A percentile compares a stretch with the other conserved stretches of the same genome.
Evolutionary conservation across 2,113 vertebrate genomes (phyloP).

Genomic region (Mesocricetus auratus): DNA sequence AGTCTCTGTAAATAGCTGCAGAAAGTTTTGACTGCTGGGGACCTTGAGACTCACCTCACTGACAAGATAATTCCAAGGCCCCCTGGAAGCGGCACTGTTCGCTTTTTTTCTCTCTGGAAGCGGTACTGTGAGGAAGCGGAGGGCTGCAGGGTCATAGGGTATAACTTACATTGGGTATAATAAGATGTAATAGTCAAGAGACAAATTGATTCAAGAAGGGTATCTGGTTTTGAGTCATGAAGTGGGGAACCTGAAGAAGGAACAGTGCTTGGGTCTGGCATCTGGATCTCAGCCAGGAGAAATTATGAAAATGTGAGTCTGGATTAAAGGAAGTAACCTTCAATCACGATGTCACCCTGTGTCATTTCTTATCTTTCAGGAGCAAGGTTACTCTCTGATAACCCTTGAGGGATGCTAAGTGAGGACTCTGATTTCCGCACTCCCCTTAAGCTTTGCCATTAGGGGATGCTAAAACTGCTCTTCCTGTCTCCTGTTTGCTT

Average conservation of each 20-base stretch:
- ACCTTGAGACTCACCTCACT: not conserved
- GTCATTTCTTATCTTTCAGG: constrained; percentile 12
- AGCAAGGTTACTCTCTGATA: not conserved
- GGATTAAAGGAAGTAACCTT: constrained; percentile 21
- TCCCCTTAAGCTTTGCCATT: not conserved
- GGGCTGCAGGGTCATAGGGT: not conserved
- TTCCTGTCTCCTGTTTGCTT: not conserved
- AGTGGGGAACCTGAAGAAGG: not conserved
- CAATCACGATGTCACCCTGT: not conserved
- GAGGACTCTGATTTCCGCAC: not conserved
- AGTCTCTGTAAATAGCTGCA: not conserved
- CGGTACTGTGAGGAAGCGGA: not conserved
- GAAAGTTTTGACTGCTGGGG: not conserved
- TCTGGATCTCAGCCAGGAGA: constrained; percentile 42
- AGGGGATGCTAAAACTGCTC: not conserved
- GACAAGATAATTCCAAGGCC: not conserved
- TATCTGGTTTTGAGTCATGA: not conserved
- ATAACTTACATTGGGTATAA: not conserved
- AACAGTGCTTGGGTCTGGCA: not conserved
- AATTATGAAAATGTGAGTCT: constrained; percentile 16
- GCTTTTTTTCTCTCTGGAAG: too few relatives aligned
- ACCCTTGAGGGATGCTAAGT: not conserved
- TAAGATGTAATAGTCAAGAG: not conserved
- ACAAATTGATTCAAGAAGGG: constrained; percentile 16
- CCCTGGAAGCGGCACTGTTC: not conserved